phyloP scores from a whole-genome alignment of 2,113 vertebrate species.

The Bubo bubo region DNA sequence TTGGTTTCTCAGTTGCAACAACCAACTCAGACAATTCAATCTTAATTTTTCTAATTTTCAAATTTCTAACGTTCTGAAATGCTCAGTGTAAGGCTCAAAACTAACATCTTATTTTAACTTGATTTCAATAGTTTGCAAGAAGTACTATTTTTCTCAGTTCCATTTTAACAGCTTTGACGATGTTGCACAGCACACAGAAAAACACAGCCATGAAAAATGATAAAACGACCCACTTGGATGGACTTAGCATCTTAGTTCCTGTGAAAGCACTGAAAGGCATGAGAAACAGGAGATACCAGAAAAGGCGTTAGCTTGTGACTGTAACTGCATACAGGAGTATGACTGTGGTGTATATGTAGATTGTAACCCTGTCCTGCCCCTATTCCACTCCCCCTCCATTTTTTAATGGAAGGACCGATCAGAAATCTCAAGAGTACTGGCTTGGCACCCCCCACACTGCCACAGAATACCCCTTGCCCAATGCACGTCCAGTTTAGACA shows the following conservation, averaged over 20 bases:
- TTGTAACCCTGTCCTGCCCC: not conserved
- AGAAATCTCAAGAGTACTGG: not conserved
- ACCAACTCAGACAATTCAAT: not conserved
- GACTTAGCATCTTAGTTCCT: not conserved
- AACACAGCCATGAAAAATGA: slow-evolving; percentile 11
- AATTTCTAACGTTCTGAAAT: slow-evolving; percentile 28
- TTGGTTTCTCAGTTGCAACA: slow-evolving; percentile 48
- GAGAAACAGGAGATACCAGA: not conserved
- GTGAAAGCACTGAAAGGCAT: slow-evolving; percentile 6
- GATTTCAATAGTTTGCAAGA: slow-evolving; percentile 23
- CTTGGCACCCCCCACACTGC: not conserved
- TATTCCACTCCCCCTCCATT: not conserved
- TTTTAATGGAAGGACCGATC: not conserved
- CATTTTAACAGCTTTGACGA: slow-evolving; percentile 36
- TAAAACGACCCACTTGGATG: not conserved
- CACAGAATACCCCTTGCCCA: not conserved
- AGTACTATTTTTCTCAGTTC: slow-evolving; percentile 45
- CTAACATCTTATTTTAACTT: slow-evolving; percentile 50
- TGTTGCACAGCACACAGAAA: slow-evolving; percentile 7
- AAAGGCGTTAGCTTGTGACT: not conserved
- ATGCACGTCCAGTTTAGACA: not conserved
- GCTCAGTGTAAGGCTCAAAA: slow-evolving; percentile 42
- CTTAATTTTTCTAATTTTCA: slow-evolving; percentile 49
- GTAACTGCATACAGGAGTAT: not conserved
- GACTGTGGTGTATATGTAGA: fast-evolving